These are phyloP conservation scores for Recurvirostra avosetta DNA, from an alignment of 2,113 vertebrate species.

Conservation along the genomic window DNA sequence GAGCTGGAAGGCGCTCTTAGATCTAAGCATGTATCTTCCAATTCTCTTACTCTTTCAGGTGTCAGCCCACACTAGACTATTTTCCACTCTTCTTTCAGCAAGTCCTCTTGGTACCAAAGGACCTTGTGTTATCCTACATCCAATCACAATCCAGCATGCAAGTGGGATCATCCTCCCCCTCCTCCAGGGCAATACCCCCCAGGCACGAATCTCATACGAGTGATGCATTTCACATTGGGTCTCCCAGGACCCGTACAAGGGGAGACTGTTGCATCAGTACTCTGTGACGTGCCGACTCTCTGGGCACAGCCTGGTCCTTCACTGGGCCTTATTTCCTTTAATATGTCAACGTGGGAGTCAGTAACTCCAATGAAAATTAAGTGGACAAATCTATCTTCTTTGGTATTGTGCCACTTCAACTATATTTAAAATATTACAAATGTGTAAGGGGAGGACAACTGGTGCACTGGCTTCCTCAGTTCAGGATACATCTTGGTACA, in stretches of 20 bases:
- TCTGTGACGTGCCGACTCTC: neutral
- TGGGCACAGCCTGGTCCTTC: neutral
- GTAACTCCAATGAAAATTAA: neutral
- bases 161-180: neutral
- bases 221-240: neutral
- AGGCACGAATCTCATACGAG: rapidly evolving
- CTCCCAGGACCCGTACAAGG: neutral
- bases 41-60: neutral
- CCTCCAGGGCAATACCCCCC: neutral
- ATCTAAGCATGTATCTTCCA: neutral
- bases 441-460: neutral
- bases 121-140: neutral
- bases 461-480: neutral
- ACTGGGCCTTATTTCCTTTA: neutral
- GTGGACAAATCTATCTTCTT: neutral
- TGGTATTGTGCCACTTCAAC: neutral
- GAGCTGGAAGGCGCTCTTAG: neutral
- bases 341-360: neutral
- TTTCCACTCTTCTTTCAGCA: neutral
- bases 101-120: neutral
- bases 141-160: neutral
- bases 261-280: neutral
- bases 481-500: neutral
- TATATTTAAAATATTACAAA: neutral
- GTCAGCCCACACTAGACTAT: neutral